phyloP scores from a whole-genome alignment of 2,113 vertebrate genomes.

The Amazona vittata region DNA sequence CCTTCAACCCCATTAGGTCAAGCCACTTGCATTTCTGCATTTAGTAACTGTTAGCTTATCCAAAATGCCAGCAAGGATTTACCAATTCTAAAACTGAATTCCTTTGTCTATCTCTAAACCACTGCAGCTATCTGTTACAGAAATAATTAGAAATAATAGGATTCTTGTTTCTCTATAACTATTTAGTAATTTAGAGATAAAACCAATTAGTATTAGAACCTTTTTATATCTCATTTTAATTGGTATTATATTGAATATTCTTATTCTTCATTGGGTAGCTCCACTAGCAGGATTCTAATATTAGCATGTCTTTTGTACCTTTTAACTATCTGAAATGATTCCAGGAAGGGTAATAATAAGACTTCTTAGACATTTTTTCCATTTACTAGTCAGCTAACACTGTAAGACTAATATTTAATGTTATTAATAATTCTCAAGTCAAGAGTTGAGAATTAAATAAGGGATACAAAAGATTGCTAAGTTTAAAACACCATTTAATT shows the following conservation, averaged over 20 bases:
- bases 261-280: constrained; percentile 52
- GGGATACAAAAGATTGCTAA: constrained; percentile 49
- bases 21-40: neutral
- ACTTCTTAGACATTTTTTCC: constrained; percentile 62
- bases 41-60: neutral
- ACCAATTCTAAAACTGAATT: neutral
- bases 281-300: constrained; percentile 28
- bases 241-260: constrained; percentile 25
- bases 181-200: constrained; percentile 59
- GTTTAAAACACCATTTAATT: constrained; percentile 68
- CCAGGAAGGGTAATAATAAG: constrained; percentile 62
- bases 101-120: neutral
- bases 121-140: neutral
- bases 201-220: constrained; percentile 40
- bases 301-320: constrained; percentile 65
- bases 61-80: constrained; percentile 18
- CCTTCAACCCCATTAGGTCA: neutral
- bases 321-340: constrained; percentile 60
- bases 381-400: constrained; percentile 64
- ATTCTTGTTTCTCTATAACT: constrained; percentile 15
- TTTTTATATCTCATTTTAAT: constrained; percentile 50
- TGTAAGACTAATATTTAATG: constrained; percentile 72
- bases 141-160: constrained; percentile 26
- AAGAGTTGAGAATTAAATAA: constrained; percentile 72
- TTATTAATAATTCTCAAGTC: constrained; percentile 70